Percentiles rank a stretch among this genome's conserved stretches.
These are phyloP conservation scores for Fulica atra DNA, from an alignment of 2,113 vertebrate genomes.

Conservation along the genomic window DNA sequence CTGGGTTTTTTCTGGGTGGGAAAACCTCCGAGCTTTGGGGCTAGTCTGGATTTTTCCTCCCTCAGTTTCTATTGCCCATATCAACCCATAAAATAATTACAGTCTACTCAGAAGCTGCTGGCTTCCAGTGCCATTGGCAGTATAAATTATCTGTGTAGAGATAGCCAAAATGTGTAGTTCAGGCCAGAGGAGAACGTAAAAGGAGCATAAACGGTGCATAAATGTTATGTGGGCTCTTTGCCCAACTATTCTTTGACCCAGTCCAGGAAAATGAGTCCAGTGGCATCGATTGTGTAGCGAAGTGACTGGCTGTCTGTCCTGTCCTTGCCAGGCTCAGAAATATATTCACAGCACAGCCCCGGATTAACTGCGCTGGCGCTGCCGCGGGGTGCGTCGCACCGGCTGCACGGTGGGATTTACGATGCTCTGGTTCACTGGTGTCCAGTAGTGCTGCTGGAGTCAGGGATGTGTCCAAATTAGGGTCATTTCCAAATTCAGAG, in stretches of 20 bases:
- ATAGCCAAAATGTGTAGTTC: background rate
- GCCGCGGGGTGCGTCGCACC: fast-evolving
- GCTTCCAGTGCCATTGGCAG: background rate
- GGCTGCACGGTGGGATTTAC: background rate
- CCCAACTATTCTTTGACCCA: background rate
- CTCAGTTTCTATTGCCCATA: background rate
- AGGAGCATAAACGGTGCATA: background rate
- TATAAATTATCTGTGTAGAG: background rate
- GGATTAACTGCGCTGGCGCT: background rate
- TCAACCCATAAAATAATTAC: background rate
- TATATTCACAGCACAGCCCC: fast-evolving
- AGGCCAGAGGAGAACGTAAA: slow-evolving; percentile 8
- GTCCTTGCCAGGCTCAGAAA: background rate
- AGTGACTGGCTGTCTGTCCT: background rate
- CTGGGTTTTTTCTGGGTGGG: background rate
- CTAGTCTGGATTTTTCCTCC: background rate
- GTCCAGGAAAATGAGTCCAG: background rate
- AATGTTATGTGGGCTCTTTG: background rate
- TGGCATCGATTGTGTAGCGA: background rate
- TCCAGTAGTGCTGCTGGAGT: background rate
- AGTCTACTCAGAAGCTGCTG: background rate
- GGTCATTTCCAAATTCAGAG: background rate
- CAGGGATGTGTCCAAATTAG: background rate
- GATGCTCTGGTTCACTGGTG: background rate
- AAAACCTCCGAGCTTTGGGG: background rate